Evolutionary conservation across 2,113 vertebrate species (phyloP).

Genomic region (Larimichthys polyactis): DNA sequence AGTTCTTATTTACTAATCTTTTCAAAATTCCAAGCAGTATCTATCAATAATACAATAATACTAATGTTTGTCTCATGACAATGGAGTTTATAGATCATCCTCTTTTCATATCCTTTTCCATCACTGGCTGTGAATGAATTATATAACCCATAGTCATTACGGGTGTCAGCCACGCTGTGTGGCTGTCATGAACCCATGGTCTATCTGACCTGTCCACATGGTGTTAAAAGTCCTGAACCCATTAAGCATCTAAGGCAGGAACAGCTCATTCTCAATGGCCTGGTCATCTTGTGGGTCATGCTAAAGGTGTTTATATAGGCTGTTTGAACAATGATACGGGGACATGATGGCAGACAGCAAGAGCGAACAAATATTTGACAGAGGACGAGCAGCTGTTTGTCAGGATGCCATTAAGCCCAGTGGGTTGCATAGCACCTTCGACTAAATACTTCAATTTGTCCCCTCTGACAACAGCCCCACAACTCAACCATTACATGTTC

Average conservation of each 20-base stretch:
- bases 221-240: constrained; percentile 8
- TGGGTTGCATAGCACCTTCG: constrained; percentile 82
- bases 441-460: constrained; percentile 78
- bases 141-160: not conserved
- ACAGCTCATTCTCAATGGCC: constrained; percentile 73
- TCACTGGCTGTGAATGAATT: constrained; percentile 5
- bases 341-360: constrained; percentile 88
- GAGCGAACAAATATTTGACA: constrained; percentile 94
- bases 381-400: constrained; percentile 92
- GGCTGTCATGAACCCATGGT: constrained; percentile 1
- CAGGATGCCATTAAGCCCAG: constrained; percentile 94
- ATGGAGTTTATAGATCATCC: not conserved
- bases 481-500: constrained; percentile 18
- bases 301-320: constrained; percentile 91
- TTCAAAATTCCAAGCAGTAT: too few relatives aligned
- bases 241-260: constrained; percentile 26
- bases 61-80: not conserved
- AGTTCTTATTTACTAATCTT: too few relatives aligned
- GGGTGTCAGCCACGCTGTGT: not conserved
- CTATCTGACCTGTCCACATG: constrained; percentile 5
- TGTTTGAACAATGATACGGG: constrained; percentile 90
- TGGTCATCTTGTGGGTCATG: constrained; percentile 68
- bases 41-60: too few relatives aligned
- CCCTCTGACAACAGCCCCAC: constrained; percentile 80
- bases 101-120: not conserved